These are phyloP conservation scores for Orientallactaga bullata DNA, from an alignment of 2,113 vertebrate species.

Conservation along the genomic window DNA sequence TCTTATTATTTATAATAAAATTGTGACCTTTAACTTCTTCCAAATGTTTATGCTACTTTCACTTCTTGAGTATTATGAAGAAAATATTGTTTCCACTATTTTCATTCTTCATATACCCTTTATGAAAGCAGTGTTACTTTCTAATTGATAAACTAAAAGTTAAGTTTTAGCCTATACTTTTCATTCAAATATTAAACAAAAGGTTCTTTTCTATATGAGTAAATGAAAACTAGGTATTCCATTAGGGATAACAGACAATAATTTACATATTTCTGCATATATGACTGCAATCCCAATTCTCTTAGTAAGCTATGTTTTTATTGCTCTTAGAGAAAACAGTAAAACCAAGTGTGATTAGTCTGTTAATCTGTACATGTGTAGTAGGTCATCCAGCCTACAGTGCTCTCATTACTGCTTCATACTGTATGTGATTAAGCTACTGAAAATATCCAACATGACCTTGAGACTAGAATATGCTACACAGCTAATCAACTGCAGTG, in stretches of 20 bases:
- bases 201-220: slow-evolving; percentile 81
- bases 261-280: slow-evolving; percentile 73
- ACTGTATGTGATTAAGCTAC: slow-evolving; percentile 82
- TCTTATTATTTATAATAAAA: neutral
- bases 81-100: slow-evolving; percentile 59
- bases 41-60: slow-evolving; percentile 1
- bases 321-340: slow-evolving; percentile 78
- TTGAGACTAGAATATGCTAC: slow-evolving; percentile 83
- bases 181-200: slow-evolving; percentile 62
- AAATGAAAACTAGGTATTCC: slow-evolving; percentile 85
- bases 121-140: slow-evolving; percentile 63
- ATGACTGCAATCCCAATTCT: slow-evolving; percentile 60
- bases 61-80: neutral
- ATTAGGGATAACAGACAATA: slow-evolving; percentile 62
- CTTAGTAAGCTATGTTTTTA: slow-evolving; percentile 67
- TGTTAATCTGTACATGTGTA: slow-evolving; percentile 91
- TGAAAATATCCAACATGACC: slow-evolving; percentile 82
- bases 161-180: slow-evolving; percentile 62
- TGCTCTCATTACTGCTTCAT: slow-evolving; percentile 81
- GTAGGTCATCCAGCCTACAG: slow-evolving; percentile 79
- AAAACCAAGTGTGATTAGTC: slow-evolving; percentile 87
- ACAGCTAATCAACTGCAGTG: slow-evolving; percentile 81
- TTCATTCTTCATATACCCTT: slow-evolving; percentile 56
- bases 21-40: neutral
- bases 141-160: slow-evolving; percentile 69